Conservation (phyloP, 2,113 vertebrate genomes). For the Hippolais icterina region DNA sequence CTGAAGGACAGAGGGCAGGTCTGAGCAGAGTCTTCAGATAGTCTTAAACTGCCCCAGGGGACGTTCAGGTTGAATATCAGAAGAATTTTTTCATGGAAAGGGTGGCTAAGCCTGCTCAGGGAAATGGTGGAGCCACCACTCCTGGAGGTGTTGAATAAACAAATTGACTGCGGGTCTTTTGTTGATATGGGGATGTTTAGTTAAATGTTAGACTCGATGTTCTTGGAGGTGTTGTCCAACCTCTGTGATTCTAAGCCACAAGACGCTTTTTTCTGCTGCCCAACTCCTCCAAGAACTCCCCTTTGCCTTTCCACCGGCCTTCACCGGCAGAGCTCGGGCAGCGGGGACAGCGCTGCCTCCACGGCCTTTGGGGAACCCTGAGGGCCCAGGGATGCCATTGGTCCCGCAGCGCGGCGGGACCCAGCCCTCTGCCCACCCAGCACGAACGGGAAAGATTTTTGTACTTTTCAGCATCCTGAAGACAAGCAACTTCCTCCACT, state of each 20-base stretch:
- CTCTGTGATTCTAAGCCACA: background rate
- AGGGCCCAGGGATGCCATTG: rapidly evolving
- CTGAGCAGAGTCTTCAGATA: background rate
- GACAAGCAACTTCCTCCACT: background rate
- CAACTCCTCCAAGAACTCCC: too few species aligned
- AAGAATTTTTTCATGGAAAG: background rate
- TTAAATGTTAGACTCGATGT: background rate
- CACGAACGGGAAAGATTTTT: rapidly evolving
- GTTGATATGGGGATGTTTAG: background rate
- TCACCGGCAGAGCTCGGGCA: rapidly evolving
- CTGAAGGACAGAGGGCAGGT: background rate
- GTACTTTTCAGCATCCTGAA: background rate
- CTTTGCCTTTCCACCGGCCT: background rate
- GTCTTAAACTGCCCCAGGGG: background rate
- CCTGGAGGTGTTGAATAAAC: background rate
- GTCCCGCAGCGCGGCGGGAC: rapidly evolving
- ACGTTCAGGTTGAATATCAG: background rate
- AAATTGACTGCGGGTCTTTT: background rate
- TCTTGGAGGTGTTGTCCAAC: background rate
- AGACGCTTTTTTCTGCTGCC: rapidly evolving
- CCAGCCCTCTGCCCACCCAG: background rate
- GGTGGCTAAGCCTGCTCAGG: background rate
- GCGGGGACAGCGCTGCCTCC: rapidly evolving
- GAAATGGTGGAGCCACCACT: background rate
- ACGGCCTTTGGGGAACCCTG: rapidly evolving